Conservation (phyloP, 2,888 invertebrate genomes). For the Apantesis nais region DNA sequence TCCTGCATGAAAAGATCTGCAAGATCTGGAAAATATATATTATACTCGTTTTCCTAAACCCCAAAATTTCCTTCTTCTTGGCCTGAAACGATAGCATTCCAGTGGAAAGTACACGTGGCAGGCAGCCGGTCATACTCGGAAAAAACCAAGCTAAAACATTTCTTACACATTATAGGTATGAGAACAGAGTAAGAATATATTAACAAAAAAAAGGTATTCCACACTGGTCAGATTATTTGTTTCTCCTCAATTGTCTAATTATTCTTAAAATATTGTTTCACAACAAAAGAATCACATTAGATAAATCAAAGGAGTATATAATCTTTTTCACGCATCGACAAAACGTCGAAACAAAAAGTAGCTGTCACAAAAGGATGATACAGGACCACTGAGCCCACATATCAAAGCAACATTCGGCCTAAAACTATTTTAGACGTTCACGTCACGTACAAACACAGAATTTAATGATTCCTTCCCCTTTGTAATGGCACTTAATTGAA, state of each 20-base stretch:
- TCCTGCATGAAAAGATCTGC: too few relatives aligned
- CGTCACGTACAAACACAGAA: conserved; percentile 38
- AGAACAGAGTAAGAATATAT: too few relatives aligned
- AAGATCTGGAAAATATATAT: too few relatives aligned
- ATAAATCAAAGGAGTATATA: conserved; percentile 15
- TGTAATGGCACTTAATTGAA: conserved; percentile 49
- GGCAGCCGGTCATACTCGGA: too few relatives aligned
- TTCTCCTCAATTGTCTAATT: background rate
- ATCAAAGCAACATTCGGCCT: conserved; percentile 41
- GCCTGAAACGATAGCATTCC: too few relatives aligned
- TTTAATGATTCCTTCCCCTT: conserved; percentile 40
- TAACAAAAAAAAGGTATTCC: too few relatives aligned
- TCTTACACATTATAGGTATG: too few relatives aligned
- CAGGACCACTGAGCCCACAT: conserved; percentile 25
- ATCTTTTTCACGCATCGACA: conserved; percentile 29
- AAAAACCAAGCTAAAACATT: too few relatives aligned
- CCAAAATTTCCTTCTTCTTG: too few relatives aligned
- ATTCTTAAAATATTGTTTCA: background rate
- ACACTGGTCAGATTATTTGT: too few relatives aligned
- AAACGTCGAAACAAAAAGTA: conserved; percentile 41
- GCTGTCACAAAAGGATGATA: conserved; percentile 28
- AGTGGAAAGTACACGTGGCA: too few relatives aligned
- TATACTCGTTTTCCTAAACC: too few relatives aligned
- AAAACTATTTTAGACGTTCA: conserved; percentile 43
- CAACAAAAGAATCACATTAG: background rate